A percentile compares a stretch with the other conserved stretches of the same genome.
phyloP scores from a whole-genome alignment of 2,113 vertebrate genomes.

The Lycocorax pyrrhopterus region DNA sequence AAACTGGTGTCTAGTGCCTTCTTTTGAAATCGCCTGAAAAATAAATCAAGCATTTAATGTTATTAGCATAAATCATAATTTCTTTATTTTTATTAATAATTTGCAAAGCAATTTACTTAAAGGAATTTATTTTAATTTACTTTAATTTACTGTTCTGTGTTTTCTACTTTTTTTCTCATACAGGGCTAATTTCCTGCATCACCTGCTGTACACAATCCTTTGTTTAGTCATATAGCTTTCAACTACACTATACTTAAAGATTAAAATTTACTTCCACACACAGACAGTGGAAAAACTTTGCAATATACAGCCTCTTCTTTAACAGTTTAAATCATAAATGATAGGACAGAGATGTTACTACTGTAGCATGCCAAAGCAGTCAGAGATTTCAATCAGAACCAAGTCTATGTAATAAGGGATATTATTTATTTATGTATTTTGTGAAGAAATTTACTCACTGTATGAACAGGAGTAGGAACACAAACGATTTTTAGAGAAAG shows the following conservation, averaged over 20 bases:
- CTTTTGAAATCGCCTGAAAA: background rate
- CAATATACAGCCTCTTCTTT: background rate
- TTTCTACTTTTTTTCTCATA: background rate
- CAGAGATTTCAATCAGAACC: background rate
- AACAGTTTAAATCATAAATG: background rate
- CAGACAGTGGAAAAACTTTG: background rate
- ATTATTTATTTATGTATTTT: background rate
- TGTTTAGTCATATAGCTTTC: background rate
- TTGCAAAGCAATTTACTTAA: background rate
- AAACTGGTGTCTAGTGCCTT: background rate
- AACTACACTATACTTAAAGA: background rate
- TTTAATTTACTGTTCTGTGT: background rate
- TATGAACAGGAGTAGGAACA: background rate
- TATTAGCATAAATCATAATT: background rate
- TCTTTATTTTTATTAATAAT: background rate
- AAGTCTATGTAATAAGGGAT: background rate
- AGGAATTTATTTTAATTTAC: background rate
- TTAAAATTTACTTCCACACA: background rate
- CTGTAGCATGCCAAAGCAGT: background rate
- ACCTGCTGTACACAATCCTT: background rate
- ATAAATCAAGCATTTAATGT: background rate
- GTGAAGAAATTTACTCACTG: background rate
- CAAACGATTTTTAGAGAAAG: background rate
- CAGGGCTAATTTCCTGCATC: background rate
- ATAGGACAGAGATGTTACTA: background rate